Conservation (phyloP, 2,113 vertebrate genomes). For the Trichechus manatus region DNA sequence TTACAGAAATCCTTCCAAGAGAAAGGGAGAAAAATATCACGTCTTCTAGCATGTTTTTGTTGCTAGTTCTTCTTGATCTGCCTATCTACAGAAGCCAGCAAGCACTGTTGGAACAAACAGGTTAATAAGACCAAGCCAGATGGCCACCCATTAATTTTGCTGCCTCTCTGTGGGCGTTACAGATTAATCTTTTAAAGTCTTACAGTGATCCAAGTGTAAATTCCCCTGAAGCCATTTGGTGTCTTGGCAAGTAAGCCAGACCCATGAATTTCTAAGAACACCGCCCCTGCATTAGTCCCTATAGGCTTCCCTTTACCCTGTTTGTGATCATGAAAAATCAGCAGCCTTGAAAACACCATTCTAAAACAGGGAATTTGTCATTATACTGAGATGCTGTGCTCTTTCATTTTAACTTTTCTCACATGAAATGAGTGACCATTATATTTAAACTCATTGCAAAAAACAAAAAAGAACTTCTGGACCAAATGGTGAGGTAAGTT, state of each 20-base stretch:
- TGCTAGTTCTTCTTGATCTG: slow-evolving; percentile 60
- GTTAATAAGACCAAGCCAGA: slow-evolving; percentile 75
- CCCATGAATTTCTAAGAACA: slow-evolving; percentile 67
- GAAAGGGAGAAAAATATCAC: not conserved
- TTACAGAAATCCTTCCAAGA: not conserved
- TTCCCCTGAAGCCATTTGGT: slow-evolving; percentile 64
- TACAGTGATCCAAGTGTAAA: slow-evolving; percentile 67
- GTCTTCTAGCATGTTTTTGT: not conserved
- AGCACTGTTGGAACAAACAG: slow-evolving; percentile 69
- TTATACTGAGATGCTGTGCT: not conserved
- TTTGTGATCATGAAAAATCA: not conserved
- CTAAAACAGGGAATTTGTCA: not conserved
- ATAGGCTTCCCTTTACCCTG: not conserved
- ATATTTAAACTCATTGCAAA: not conserved
- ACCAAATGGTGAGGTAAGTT: not conserved
- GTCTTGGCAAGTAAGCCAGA: slow-evolving; percentile 59
- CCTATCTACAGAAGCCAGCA: not conserved
- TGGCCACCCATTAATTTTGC: slow-evolving; percentile 60
- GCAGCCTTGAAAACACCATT: not conserved
- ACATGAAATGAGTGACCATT: not conserved
- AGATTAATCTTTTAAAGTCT: slow-evolving; percentile 60
- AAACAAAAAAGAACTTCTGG: not conserved
- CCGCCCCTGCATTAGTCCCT: not conserved
- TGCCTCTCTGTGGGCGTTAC: slow-evolving; percentile 32
- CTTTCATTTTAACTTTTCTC: not conserved